Conservation (phyloP, 2,113 vertebrate species). For the Syngnathus scovelli region DNA sequence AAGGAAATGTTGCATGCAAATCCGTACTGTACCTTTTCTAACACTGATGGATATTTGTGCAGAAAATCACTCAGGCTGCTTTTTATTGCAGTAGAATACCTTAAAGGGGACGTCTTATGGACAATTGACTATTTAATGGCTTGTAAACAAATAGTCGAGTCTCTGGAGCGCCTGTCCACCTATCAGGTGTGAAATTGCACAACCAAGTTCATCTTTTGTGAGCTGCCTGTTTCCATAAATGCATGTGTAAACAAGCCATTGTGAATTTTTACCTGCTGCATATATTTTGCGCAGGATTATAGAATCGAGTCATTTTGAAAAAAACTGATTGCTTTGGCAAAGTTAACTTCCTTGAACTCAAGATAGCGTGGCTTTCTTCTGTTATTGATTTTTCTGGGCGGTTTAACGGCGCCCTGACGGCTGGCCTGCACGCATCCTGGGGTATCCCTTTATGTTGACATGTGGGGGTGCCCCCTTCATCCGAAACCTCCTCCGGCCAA, state of each 20-base stretch:
- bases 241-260: background rate
- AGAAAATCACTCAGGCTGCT: background rate
- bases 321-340: background rate
- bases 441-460: background rate
- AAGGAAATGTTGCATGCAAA: slow-evolving; percentile 6
- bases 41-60: background rate
- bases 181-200: slow-evolving; percentile 1
- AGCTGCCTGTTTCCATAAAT: background rate
- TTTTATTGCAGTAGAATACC: background rate
- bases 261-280: background rate
- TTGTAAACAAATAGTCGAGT: background rate
- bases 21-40: background rate
- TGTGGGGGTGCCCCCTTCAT: background rate
- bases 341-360: background rate
- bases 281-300: background rate
- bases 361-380: background rate
- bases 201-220: background rate
- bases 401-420: background rate
- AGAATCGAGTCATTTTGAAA: background rate
- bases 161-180: slow-evolving; percentile 1
- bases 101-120: background rate
- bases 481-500: background rate
- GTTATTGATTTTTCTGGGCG: background rate
- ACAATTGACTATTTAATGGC: background rate
- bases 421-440: background rate